Conservation (phyloP, 2,113 vertebrate species). For the Ammodytes dubius region DNA sequence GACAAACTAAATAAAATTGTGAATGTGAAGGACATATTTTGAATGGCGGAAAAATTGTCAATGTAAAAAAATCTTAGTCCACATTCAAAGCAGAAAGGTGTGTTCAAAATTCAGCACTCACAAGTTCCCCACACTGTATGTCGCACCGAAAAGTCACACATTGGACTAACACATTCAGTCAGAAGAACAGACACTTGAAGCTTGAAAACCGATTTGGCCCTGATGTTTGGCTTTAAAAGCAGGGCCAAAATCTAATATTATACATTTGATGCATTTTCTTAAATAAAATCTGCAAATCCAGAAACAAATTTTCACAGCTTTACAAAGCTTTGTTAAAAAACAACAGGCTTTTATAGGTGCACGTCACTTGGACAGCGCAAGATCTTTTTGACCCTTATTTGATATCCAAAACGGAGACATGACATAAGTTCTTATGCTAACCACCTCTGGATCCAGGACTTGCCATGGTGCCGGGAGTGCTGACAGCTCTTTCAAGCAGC, state of each 20-base stretch:
- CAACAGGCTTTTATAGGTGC: background rate
- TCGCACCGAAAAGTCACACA: background rate
- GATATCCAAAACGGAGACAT: background rate
- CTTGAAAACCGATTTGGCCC: no score
- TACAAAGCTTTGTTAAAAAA: background rate
- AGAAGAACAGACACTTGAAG: background rate
- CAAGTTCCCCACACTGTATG: background rate
- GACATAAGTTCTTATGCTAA: slow-evolving; percentile 20
- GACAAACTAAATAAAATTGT: background rate
- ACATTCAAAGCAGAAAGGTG: background rate
- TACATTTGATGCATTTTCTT: no score
- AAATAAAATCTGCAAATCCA: background rate
- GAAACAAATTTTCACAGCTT: background rate
- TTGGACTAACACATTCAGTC: background rate
- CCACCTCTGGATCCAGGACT: background rate
- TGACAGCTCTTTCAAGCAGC: slow-evolving; percentile 62
- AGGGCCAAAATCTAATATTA: no score
- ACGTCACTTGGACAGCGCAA: background rate
- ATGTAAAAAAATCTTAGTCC: background rate
- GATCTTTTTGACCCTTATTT: background rate
- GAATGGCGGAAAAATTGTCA: background rate
- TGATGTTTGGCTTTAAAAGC: background rate
- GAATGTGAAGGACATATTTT: background rate
- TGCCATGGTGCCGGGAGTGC: slow-evolving; percentile 38
- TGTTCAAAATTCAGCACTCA: background rate